Evolutionary conservation across 2,888 invertebrate species (phyloP).

Genomic region (Agriotes lineatus): DNA sequence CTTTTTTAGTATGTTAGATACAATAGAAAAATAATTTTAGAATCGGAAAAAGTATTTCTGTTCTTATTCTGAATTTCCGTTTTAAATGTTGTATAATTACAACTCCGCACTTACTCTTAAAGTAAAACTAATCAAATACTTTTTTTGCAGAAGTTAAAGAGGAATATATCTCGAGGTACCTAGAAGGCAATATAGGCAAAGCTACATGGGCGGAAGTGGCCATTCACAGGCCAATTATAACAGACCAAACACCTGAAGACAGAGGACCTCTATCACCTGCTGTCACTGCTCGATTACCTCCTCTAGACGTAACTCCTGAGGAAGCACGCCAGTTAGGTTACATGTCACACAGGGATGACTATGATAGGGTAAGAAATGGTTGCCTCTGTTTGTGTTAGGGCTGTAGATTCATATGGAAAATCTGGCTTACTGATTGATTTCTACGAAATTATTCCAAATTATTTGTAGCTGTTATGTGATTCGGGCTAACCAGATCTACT

Average conservation of each 20-base stretch:
- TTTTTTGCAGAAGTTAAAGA: slow-evolving; percentile 87
- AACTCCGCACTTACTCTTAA: neutral
- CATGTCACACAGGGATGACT: slow-evolving; percentile 96
- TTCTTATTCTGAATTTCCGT: neutral
- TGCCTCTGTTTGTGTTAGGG: no score
- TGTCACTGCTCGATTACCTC: slow-evolving; percentile 78
- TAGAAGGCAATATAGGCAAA: slow-evolving; percentile 91
- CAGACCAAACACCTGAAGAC: slow-evolving; percentile 81
- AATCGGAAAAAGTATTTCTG: neutral
- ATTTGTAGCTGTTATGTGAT: no score
- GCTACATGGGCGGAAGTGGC: slow-evolving; percentile 86
- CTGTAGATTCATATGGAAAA: no score
- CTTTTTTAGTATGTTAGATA: no score
- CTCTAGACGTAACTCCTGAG: slow-evolving; percentile 83
- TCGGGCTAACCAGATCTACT: no score
- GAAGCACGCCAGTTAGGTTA: slow-evolving; percentile 92
- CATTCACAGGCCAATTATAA: slow-evolving; percentile 76
- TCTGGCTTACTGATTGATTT: no score
- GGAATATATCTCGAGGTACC: slow-evolving; percentile 88
- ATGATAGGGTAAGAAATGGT: slow-evolving; percentile 84
- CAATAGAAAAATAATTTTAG: no score
- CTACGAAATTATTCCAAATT: no score
- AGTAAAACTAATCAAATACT: no score
- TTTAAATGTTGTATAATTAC: neutral
- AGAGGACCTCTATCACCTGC: slow-evolving; percentile 83